phyloP scores from a whole-genome alignment of 2,113 vertebrate species.

The Petroica traversi region DNA sequence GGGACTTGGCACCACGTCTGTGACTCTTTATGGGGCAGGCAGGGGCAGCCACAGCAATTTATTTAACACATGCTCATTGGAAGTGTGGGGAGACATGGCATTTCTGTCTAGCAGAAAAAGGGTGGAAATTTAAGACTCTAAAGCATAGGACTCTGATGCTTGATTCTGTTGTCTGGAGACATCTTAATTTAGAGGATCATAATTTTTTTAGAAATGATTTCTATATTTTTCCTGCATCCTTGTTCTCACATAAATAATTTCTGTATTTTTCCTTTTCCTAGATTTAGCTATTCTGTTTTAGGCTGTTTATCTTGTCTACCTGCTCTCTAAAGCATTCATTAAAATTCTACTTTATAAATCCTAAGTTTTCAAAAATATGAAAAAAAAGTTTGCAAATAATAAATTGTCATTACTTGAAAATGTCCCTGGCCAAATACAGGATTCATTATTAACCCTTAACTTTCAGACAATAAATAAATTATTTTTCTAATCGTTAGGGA shows the following conservation, averaged over 20 bases:
- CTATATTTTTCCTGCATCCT: not conserved
- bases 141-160: not conserved
- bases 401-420: not conserved
- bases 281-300: slow-evolving; percentile 7
- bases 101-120: not conserved
- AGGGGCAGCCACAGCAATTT: not conserved
- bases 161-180: not conserved
- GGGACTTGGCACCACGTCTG: not conserved
- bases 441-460: not conserved
- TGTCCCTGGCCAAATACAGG: not conserved
- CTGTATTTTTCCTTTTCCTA: not conserved
- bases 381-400: not conserved
- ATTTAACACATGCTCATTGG: not conserved
- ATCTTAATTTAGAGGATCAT: not conserved
- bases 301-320: not conserved
- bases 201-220: not conserved
- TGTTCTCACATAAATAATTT: not conserved
- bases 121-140: not conserved
- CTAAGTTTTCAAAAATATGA: not conserved
- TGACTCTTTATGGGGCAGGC: not conserved
- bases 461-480: not conserved
- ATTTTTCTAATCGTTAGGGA: not conserved
- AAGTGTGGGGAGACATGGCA: not conserved
- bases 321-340: not conserved
- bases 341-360: slow-evolving; percentile 16